A percentile compares a stretch with the other conserved stretches of the same genome.
phyloP scores from a whole-genome alignment of 1,140 invertebrate genomes.

The Tetramorium parvispinum region DNA sequence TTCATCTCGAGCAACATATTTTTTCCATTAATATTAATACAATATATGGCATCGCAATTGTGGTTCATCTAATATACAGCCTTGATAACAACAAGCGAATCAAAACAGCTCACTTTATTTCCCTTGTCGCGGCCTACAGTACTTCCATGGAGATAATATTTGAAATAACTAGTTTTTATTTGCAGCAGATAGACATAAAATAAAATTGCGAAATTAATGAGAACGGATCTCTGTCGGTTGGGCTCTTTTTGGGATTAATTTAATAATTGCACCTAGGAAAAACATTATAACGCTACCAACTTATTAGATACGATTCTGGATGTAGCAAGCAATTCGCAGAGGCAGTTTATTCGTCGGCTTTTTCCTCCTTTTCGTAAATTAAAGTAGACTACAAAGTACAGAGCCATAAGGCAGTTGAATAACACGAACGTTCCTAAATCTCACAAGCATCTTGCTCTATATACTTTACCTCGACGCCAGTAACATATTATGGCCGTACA shows the following conservation, averaged over 20 bases:
- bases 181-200: background rate
- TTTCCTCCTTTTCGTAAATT: slow-evolving; percentile 17
- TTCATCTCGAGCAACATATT: background rate
- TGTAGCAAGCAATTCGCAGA: background rate
- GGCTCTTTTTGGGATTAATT: background rate
- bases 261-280: background rate
- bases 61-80: background rate
- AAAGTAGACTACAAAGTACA: slow-evolving; percentile 83
- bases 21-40: slow-evolving; percentile 44
- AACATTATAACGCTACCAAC: background rate
- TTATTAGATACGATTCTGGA: background rate
- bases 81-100: slow-evolving; percentile 45
- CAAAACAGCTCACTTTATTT: slow-evolving; percentile 46
- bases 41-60: slow-evolving; percentile 22
- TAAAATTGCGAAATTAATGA: slow-evolving; percentile 30
- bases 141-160: slow-evolving; percentile 13
- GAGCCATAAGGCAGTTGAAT: slow-evolving; percentile 86
- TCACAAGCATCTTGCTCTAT: slow-evolving; percentile 36
- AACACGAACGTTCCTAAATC: slow-evolving; percentile 39
- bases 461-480: slow-evolving; percentile 39
- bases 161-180: slow-evolving; percentile 7
- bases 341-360: background rate
- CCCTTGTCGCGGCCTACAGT: slow-evolving; percentile 5
- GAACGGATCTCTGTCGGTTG: background rate
- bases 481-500: slow-evolving; percentile 63